Conservation (phyloP, 2,797 vertebrate species). For the Rhinoraja longicauda region DNA sequence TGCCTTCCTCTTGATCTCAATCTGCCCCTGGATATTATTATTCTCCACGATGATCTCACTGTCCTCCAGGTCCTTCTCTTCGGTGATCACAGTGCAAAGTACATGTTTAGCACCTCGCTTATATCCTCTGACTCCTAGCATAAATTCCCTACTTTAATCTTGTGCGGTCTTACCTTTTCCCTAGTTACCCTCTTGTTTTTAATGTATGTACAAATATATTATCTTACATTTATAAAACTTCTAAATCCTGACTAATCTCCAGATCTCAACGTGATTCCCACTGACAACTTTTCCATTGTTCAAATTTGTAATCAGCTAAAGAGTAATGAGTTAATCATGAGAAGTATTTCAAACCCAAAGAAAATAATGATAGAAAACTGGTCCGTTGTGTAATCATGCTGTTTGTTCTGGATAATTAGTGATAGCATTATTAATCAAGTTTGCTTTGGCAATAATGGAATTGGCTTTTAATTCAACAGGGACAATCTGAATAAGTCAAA, state of each 20-base stretch:
- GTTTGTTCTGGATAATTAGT: not conserved
- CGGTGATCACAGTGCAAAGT: too few relatives aligned
- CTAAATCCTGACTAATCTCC: not conserved
- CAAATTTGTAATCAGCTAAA: not conserved
- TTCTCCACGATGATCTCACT: too few relatives aligned
- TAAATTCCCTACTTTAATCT: too few relatives aligned
- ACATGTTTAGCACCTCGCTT: too few relatives aligned
- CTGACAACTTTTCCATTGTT: not conserved
- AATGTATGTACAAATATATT: not conserved
- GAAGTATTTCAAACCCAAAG: not conserved
- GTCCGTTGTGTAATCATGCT: not conserved
- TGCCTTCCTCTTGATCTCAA: too few relatives aligned
- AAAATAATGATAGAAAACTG: not conserved
- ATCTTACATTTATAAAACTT: not conserved
- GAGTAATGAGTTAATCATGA: not conserved
- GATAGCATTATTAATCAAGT: not conserved
- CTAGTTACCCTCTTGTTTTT: too few relatives aligned
- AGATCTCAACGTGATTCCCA: not conserved
- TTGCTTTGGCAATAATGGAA: slow-evolving; percentile 21
- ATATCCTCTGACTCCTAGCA: too few relatives aligned
- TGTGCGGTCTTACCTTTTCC: too few relatives aligned
- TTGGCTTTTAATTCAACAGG: not conserved
- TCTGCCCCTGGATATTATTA: too few relatives aligned
- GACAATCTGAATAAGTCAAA: not conserved
- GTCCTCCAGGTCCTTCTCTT: too few relatives aligned